Base-by-base conservation (phyloP, 2,888 invertebrate species). In the Melieria crassipennis region DNA sequence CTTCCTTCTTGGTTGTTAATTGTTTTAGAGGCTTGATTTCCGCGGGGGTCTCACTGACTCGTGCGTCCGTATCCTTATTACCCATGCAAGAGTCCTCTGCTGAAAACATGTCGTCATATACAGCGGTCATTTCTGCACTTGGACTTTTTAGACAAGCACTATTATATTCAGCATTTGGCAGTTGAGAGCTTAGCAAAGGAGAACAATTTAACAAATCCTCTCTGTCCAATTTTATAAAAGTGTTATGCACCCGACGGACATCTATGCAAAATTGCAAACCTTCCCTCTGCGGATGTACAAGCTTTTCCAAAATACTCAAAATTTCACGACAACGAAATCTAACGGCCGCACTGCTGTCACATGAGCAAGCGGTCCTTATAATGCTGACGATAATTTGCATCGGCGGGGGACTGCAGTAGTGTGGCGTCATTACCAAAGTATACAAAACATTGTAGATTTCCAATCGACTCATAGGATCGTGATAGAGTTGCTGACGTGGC, bases 211-310 rank as follows among this genome's bases (percentile, higher is more conserved):
- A 10, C n/a, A 75, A 56, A 58, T 69, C 64, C 67, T 74, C 73
- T 52, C 74, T 64, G 0, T 75, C 75, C 62, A 73, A 60, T 55
- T 78, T 78, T 0, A 72, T 72, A 64, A 79, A 78, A 46, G 79
- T 75, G 62, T 79, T 80, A 16, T 78, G 78, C 7, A 83, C 77
- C 47, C 80, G 78, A 7, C 77, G 75, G 7, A 76, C 56, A 66
- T 82, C 79, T 1, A 77, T 72, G 5, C 81, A 79, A 63, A 81
- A 84, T 47, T 80, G 70, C 7, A 84, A 73, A 16, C 76, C 73
- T 46, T 82, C 81, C 66, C 83, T 84, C 75, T 81, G 79, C 1
- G 83, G 83, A 76, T 84, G 84, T 62, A 82, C 66, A 4, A 81
- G 69, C 68, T 80, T 81, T 70, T 83, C 83, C 5, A 83, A 64